Evolutionary conservation across 1,140 invertebrate genomes (phyloP), one percentile per base, ranked within the genome.

Genomic region (Formica selysi): DNA sequence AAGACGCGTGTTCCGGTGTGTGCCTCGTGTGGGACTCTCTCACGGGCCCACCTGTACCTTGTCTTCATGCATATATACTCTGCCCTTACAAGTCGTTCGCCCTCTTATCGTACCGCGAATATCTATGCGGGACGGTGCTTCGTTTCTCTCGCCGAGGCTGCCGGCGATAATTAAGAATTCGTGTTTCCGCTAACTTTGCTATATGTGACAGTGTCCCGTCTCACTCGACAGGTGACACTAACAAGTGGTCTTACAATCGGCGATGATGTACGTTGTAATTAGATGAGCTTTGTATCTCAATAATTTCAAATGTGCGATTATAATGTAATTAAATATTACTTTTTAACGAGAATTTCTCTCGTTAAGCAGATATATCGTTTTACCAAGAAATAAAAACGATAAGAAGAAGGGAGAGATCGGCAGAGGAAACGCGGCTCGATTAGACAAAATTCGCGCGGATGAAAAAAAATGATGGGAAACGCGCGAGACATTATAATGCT

Each of bases 1-100:
- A 85, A 85, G 80, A 86, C 65, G 86, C 64, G 76, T 92, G 94
- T 95, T 95, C 94, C 94, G 94, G 93, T 95, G 92, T 87, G 91
- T 95, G 94, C 92, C 84, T 90, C 91, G 93, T 95, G 94, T 95
- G 94, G 93, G 94, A 95, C 84, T 93, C 91, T 95, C 94, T 91
- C 94, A 95, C 94, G 94, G 87, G 29, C 94, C 91, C 94, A 94
- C 86, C 74, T 54, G 85, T 68, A 91, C 89, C 65, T 76, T 57
- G 70, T 61, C 81, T 78, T 73, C 86, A 65, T 62, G 68, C 70
- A 44, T 44, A 44, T 88, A 57, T 61, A 57, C 61, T 81, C 86
- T 73, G 38, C 76, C 78, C 32, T 41, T 70, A 54, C 19, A 85
- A 70, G 16, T 59, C 19, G 70, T 54, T 73, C 70, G 80, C 1